Evolutionary conservation across 2,797 vertebrate genomes (phyloP).

Genomic region (Oreortyx pictus): DNA sequence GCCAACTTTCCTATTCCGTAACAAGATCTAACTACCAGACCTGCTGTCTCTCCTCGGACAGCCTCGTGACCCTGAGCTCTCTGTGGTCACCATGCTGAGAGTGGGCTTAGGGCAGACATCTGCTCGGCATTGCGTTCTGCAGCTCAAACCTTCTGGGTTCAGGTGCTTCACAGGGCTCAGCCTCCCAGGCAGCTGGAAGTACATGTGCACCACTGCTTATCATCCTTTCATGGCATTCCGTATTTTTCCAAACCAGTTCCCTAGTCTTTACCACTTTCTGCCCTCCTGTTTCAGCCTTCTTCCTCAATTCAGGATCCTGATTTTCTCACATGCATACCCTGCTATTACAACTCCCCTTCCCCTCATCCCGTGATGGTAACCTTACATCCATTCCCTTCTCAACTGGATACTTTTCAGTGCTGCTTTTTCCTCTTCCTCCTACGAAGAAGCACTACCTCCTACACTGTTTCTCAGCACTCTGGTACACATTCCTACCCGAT

Average conservation of each 20-base stretch:
- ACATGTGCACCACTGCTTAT: neutral
- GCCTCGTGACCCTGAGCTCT: neutral
- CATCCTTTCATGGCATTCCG: neutral
- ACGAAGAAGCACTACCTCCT: neutral
- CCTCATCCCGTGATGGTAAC: neutral
- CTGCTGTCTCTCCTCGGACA: neutral
- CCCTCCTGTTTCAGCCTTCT: neutral
- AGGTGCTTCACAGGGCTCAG: neutral
- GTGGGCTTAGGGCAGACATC: neutral
- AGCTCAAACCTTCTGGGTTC: neutral
- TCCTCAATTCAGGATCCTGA: neutral
- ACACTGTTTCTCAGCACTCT: neutral
- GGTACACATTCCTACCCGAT: neutral
- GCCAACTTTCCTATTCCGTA: neutral
- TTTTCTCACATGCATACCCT: neutral
- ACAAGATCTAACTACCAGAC: neutral
- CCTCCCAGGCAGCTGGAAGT: neutral
- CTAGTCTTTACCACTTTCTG: neutral
- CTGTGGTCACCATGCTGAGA: rapidly evolving
- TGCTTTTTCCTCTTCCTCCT: neutral
- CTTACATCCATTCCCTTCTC: neutral
- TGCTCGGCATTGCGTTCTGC: neutral
- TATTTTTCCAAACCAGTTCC: neutral
- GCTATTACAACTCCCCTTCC: neutral
- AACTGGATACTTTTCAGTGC: neutral